Conservation (phyloP, 37 sponge, comb jelly and placozoan genomes). For the Geodia barretti region DNA sequence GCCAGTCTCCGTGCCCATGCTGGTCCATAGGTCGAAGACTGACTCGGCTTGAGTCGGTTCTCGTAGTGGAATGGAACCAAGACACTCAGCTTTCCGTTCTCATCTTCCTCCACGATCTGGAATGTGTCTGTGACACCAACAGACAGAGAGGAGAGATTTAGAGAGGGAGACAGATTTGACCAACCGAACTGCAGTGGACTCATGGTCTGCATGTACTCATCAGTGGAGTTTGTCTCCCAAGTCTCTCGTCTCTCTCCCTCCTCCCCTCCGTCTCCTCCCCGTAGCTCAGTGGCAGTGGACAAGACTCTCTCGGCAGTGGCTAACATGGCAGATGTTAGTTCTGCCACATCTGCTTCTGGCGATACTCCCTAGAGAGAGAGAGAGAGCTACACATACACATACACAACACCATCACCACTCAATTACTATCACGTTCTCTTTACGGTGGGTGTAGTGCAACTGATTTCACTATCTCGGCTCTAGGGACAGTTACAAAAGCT, state of each 20-base stretch:
- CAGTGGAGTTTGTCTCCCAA: neutral
- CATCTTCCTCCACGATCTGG: conserved; percentile 51
- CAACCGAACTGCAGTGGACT: conserved; percentile 85
- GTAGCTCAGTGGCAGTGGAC: neutral
- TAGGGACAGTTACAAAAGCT: no score
- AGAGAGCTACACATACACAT: no score
- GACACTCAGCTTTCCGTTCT: conserved; percentile 35
- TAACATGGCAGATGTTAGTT: conserved; percentile 31
- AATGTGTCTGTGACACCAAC: conserved; percentile 39
- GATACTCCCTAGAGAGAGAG: no score
- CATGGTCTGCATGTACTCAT: conserved; percentile 76
- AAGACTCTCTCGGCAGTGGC: conserved; percentile 25
- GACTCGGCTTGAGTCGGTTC: conserved; percentile 17
- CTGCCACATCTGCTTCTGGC: conserved; percentile 14
- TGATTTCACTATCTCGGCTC: no score
- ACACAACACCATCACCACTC: no score
- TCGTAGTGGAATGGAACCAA: conserved; percentile 55
- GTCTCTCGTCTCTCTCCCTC: neutral
- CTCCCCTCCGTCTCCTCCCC: neutral
- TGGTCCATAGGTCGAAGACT: conserved; percentile 11
- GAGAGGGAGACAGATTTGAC: neutral
- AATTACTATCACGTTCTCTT: no score
- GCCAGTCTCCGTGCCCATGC: conserved; percentile 79
- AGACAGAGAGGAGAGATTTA: neutral
- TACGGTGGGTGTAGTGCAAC: no score